These are phyloP conservation scores for Acrocyrtus sp. DNA, from an alignment of 2,888 invertebrate genomes.

Conservation along the genomic window DNA sequence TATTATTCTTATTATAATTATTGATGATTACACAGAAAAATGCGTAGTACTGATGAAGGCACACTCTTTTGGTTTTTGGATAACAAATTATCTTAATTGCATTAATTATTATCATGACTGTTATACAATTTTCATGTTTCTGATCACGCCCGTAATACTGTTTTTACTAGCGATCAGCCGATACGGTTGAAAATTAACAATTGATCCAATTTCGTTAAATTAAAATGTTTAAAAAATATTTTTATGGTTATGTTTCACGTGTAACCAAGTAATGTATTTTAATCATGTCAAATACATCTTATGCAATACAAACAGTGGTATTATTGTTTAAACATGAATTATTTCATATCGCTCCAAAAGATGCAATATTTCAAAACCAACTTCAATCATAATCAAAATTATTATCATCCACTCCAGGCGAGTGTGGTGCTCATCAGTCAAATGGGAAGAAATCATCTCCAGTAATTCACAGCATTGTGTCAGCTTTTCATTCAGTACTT, in stretches of 20 bases:
- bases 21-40: no score
- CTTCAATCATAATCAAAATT: slow-evolving; percentile 93
- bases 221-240: slow-evolving; percentile 21
- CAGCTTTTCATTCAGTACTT: slow-evolving; percentile 94
- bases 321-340: slow-evolving; percentile 15
- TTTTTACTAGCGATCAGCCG: slow-evolving; percentile 43
- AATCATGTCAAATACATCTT: slow-evolving; percentile 38
- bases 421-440: slow-evolving; percentile 92
- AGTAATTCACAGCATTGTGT: slow-evolving; percentile 94
- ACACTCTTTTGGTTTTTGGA: no score
- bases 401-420: slow-evolving; percentile 98
- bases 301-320: slow-evolving; percentile 42
- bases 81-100: no score
- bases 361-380: slow-evolving; percentile 85
- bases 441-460: slow-evolving; percentile 86
- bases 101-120: no score
- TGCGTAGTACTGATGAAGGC: no score
- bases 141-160: slow-evolving; percentile 25
- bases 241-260: slow-evolving; percentile 41
- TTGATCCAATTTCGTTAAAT: slow-evolving; percentile 36
- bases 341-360: slow-evolving; percentile 73
- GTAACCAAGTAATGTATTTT: slow-evolving; percentile 46
- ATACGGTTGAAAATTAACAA: slow-evolving; percentile 14
- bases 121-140: slow-evolving; percentile 16
- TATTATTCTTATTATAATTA: no score